Evolutionary conservation across 1,140 invertebrate genomes (phyloP).

Genomic region (Bacillus rossius): DNA sequence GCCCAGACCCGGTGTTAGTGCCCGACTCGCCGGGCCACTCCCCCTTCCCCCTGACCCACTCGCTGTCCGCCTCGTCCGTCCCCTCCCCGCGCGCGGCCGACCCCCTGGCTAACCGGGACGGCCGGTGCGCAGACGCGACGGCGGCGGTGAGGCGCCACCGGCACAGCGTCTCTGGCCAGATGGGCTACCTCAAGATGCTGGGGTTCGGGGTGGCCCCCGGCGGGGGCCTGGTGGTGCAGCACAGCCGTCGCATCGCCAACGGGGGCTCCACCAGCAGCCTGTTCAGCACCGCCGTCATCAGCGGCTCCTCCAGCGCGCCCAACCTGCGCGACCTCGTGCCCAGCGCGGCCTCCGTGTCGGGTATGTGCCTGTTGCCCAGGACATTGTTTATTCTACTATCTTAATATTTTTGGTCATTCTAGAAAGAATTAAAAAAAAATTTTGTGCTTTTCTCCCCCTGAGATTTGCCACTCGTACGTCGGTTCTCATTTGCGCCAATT

Average conservation of each 20-base stretch:
- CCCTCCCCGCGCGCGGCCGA: neutral
- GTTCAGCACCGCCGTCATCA: constrained; percentile 92
- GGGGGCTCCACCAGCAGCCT: constrained; percentile 66
- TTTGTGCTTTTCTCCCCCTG: too few species aligned
- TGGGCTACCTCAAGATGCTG: constrained; percentile 85
- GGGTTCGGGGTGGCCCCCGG: constrained; percentile 51
- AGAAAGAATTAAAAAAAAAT: too few species aligned
- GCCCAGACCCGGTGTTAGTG: neutral
- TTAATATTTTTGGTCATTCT: too few species aligned
- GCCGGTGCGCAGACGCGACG: neutral
- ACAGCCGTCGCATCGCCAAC: constrained; percentile 44
- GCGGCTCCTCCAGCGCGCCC: constrained; percentile 84
- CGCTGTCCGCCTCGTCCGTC: constrained; percentile 14
- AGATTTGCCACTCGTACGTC: too few species aligned
- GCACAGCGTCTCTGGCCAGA: constrained; percentile 89
- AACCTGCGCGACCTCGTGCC: constrained; percentile 84
- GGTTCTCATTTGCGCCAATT: too few species aligned
- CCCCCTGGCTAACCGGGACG: constrained; percentile 14
- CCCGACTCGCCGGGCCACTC: constrained; percentile 13
- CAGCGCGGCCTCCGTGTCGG: constrained; percentile 59
- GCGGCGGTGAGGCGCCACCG: constrained; percentile 62
- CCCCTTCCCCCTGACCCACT: constrained; percentile 4
- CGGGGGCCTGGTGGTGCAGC: constrained; percentile 49
- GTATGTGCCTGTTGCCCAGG: too few species aligned
- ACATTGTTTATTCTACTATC: too few species aligned